A percentile compares a stretch with the other conserved stretches of the same genome.
phyloP scores from a whole-genome alignment of 2,797 vertebrate species.

The Pseudomugil gertrudae region DNA sequence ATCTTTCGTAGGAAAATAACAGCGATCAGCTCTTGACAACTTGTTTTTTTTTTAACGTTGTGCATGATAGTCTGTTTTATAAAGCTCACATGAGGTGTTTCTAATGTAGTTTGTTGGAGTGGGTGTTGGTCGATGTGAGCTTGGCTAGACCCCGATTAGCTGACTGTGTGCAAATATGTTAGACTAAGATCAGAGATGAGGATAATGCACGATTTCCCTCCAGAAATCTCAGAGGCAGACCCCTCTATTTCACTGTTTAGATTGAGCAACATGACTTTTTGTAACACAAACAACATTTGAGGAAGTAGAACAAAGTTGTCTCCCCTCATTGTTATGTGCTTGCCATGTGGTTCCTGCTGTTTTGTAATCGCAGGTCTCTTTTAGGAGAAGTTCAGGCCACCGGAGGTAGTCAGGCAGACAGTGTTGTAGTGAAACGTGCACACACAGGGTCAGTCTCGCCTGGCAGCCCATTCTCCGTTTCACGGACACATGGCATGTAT shows the following conservation, averaged over 20 bases:
- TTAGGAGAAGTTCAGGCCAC: constrained; percentile 46
- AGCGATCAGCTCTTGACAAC: constrained; percentile 1
- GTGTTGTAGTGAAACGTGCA: constrained; percentile 19
- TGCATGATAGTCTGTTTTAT: constrained; percentile 23
- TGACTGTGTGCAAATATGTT: constrained; percentile 34
- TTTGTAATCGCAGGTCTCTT: constrained; percentile 50
- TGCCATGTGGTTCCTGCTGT: constrained; percentile 56
- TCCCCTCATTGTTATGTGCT: constrained; percentile 32
- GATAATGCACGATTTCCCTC: constrained; percentile 20
- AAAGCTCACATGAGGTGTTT: constrained; percentile 28
- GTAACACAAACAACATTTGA: constrained; percentile 25
- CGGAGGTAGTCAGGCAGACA: constrained; percentile 11
- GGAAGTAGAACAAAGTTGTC: constrained; percentile 50
- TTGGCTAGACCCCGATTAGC: constrained; percentile 44
- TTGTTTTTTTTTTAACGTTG: too few species aligned
- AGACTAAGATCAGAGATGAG: constrained; percentile 34
- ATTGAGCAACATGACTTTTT: constrained; percentile 31
- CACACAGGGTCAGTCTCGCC: constrained; percentile 26
- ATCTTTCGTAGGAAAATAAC: constrained; percentile 10
- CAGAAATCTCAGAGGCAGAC: constrained; percentile 31
- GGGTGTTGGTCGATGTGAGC: constrained; percentile 51
- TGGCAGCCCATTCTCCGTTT: constrained; percentile 20
- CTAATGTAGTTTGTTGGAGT: constrained; percentile 48
- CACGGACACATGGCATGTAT: constrained; percentile 6
- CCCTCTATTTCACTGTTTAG: not conserved